Evolutionary conservation across 2,113 vertebrate species (phyloP).

Genomic region (Bombycilla garrulus): DNA sequence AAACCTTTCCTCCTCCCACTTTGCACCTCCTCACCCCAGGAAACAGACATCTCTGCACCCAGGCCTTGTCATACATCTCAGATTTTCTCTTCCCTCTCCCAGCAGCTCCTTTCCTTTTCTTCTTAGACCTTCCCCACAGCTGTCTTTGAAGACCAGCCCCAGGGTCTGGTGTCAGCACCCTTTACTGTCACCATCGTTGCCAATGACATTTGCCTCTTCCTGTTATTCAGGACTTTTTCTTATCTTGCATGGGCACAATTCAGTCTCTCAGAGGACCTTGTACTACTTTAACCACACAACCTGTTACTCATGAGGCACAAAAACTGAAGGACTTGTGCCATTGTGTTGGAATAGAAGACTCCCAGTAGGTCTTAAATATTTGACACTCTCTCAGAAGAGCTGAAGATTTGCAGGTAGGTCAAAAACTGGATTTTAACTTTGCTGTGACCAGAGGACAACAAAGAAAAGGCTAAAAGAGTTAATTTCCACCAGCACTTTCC

Average conservation of each 20-base stretch:
- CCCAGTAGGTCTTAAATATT: not conserved
- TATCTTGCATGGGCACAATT: not conserved
- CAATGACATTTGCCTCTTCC: not conserved
- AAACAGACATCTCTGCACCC: not conserved
- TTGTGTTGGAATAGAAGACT: not conserved
- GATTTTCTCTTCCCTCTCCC: not conserved
- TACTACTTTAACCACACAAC: not conserved
- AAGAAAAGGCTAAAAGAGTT: not conserved
- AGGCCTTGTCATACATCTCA: not conserved
- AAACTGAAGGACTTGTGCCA: not conserved
- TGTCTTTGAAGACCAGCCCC: not conserved
- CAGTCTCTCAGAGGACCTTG: not conserved
- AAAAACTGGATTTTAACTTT: not conserved
- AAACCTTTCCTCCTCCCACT: not conserved
- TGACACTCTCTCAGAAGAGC: not conserved
- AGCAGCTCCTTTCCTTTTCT: not conserved
- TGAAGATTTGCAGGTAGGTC: not conserved
- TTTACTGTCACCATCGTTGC: not conserved
- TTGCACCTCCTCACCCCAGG: not conserved
- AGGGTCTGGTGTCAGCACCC: not conserved
- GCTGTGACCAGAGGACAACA: not conserved
- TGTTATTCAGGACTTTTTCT: not conserved
- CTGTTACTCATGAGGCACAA: not conserved
- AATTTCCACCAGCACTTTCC: not conserved
- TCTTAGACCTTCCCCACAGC: not conserved